Evolutionary conservation across 2,797 vertebrate genomes (phyloP).

Genomic region (Alosa sapidissima): DNA sequence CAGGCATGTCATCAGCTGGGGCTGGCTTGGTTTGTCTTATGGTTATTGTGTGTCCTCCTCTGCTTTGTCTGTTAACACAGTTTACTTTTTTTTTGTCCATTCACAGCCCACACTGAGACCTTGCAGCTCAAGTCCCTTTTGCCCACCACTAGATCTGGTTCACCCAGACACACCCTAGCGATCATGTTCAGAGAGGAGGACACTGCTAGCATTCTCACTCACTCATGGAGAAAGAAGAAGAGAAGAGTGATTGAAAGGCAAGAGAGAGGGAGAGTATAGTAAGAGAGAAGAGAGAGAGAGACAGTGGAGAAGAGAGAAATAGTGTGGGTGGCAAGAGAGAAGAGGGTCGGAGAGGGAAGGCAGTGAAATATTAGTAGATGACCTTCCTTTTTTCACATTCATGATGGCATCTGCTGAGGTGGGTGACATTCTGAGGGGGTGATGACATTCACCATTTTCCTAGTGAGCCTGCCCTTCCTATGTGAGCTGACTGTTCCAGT

Average conservation of each 20-base stretch:
- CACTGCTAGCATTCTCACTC: background rate
- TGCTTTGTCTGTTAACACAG: background rate
- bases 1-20: background rate
- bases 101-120: background rate
- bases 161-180: background rate
- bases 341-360: background rate
- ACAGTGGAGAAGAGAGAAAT: background rate
- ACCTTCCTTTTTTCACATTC: conserved; percentile 42
- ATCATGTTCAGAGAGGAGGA: background rate
- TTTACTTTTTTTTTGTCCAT: background rate
- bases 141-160: background rate
- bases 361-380: conserved; percentile 48
- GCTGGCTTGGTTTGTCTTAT: background rate
- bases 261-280: background rate
- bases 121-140: background rate
- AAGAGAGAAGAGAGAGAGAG: background rate
- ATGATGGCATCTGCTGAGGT: conserved; percentile 28
- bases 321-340: background rate
- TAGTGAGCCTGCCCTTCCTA: conserved; percentile 20
- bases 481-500: conserved; percentile 34
- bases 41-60: background rate
- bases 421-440: conserved; percentile 33
- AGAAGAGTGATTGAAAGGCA: background rate
- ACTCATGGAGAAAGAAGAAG: background rate
- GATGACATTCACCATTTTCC: conserved; percentile 39